Percentiles rank a stretch among this genome's conserved stretches.
Conservation (phyloP, 2,797 vertebrate genomes). For the Xenentodon cancila region DNA sequence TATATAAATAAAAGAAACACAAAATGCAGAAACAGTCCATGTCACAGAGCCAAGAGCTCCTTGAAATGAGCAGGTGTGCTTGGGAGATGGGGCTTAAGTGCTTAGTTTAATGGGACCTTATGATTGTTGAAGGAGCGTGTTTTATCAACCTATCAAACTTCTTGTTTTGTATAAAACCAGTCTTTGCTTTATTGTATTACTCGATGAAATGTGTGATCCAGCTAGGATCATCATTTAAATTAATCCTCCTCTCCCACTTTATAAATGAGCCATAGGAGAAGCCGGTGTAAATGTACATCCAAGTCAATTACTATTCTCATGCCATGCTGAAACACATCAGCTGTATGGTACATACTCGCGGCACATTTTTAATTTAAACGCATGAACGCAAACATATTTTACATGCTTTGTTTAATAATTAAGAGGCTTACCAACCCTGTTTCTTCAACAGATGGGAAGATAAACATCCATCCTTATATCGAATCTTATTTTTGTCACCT, state of each 20-base stretch:
- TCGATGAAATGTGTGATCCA: constrained; percentile 11
- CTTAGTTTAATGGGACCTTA: constrained; percentile 25
- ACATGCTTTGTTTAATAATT: no score
- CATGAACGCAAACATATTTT: neutral
- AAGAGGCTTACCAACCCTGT: no score
- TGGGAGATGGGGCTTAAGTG: constrained; percentile 20
- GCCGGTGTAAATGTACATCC: constrained; percentile 3
- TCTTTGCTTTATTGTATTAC: constrained; percentile 19
- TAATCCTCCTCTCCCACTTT: constrained; percentile 15
- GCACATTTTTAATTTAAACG: neutral
- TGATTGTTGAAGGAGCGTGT: constrained; percentile 28
- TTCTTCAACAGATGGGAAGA: no score
- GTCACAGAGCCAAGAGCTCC: neutral
- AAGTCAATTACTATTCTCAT: constrained; percentile 11
- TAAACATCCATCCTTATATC: no score
- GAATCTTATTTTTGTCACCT: no score
- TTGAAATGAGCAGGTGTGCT: constrained; percentile 21
- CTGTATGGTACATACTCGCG: neutral
- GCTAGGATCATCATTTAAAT: constrained; percentile 26
- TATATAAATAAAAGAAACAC: neutral
- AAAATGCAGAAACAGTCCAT: constrained; percentile 22
- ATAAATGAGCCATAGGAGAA: constrained; percentile 14
- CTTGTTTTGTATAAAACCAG: constrained; percentile 8
- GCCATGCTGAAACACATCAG: neutral
- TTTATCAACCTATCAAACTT: constrained; percentile 18